phyloP scores from a whole-genome alignment of 2,888 invertebrate genomes.

The Azorinus chamasolen region DNA sequence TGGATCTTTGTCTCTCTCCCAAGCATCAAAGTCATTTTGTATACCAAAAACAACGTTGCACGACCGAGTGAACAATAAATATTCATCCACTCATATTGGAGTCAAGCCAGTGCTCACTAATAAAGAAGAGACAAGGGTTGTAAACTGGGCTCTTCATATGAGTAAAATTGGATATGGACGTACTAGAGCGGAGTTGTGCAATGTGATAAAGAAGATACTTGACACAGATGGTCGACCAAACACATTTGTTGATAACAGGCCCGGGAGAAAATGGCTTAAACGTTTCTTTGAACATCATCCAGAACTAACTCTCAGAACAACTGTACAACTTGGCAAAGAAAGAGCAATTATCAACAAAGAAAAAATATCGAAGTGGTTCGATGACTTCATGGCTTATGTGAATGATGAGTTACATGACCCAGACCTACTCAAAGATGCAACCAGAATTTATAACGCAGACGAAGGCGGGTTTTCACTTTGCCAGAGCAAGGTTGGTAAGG shows the following conservation, averaged over 20 bases:
- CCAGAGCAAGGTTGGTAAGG: constrained; percentile 31
- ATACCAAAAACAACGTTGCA: no score
- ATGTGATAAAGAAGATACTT: constrained; percentile 9
- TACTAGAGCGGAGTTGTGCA: constrained; percentile 7
- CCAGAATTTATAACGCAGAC: constrained; percentile 36
- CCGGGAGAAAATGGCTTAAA: constrained; percentile 19
- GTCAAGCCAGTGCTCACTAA: constrained; percentile 11
- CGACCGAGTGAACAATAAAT: no score
- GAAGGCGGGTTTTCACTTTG: constrained; percentile 45
- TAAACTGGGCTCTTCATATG: constrained; percentile 24
- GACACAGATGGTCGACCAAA: constrained; percentile 15
- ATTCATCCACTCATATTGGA: no score
- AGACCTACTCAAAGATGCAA: constrained; percentile 7
- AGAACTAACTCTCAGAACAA: constrained; percentile 1
- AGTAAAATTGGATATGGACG: constrained; percentile 21
- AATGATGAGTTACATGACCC: background rate
- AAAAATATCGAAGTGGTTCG: background rate
- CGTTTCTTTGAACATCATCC: constrained; percentile 26
- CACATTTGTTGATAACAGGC: constrained; percentile 13
- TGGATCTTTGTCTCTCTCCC: background rate
- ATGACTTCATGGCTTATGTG: background rate
- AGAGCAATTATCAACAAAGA: background rate
- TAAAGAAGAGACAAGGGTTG: constrained; percentile 9
- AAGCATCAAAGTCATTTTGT: background rate
- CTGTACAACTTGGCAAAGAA: constrained; percentile 11